phyloP scores from a whole-genome alignment of 2,888 invertebrate genomes.

The Tenthredo mesomela region DNA sequence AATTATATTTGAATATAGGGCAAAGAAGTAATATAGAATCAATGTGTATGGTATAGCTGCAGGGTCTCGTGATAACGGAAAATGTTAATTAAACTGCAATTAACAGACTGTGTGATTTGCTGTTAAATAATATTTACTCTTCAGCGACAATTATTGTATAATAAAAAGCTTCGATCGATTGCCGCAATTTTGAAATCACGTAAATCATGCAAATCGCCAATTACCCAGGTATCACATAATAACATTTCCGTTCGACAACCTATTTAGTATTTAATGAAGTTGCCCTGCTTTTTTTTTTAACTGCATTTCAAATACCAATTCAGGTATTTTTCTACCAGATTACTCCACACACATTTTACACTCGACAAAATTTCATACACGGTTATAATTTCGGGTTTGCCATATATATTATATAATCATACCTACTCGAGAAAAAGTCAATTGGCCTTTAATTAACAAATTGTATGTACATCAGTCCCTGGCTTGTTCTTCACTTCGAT shows the following conservation, averaged over 20 bases:
- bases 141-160: background rate
- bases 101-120: conserved; percentile 4
- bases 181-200: background rate
- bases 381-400: background rate
- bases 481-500: background rate
- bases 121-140: background rate
- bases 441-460: conserved; percentile 23
- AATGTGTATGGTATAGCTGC: conserved; percentile 12
- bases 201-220: background rate
- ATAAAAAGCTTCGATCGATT: background rate
- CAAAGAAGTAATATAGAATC: background rate
- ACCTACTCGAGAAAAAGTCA: background rate
- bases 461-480: background rate
- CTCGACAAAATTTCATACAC: background rate
- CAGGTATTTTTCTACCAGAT: background rate
- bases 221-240: background rate
- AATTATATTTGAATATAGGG: background rate
- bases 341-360: background rate
- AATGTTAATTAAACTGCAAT: background rate
- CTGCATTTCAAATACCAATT: background rate
- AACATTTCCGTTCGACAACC: background rate
- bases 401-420: background rate
- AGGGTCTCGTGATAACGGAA: background rate
- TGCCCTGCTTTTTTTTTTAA: background rate
- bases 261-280: background rate